A percentile compares a stretch with the other conserved stretches of the same genome.
phyloP scores from a whole-genome alignment of 2,113 vertebrate genomes.

The Physeter macrocephalus region DNA sequence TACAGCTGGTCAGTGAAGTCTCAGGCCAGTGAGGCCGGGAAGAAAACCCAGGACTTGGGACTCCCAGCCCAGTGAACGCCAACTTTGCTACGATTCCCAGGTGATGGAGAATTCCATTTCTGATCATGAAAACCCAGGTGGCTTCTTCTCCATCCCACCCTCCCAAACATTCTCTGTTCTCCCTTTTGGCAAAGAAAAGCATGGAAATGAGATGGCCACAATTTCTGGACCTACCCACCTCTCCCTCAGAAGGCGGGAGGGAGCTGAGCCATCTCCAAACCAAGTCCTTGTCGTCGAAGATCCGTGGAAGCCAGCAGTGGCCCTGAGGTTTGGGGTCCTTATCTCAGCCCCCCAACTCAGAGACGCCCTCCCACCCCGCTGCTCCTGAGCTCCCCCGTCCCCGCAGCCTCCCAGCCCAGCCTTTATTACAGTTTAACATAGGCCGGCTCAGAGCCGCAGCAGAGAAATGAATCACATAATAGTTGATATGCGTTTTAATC shows the following conservation, averaged over 20 bases:
- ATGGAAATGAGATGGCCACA: not conserved
- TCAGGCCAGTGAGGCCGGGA: not conserved
- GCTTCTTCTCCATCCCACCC: not conserved
- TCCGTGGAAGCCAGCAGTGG: not conserved
- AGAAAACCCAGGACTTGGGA: not conserved
- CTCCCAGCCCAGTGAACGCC: not conserved
- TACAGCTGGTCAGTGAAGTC: too few relatives aligned
- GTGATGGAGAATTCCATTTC: not conserved
- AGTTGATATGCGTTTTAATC: conserved; percentile 86
- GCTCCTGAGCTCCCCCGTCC: not conserved
- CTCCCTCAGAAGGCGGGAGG: not conserved
- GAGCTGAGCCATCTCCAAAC: not conserved
- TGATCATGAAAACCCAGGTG: not conserved
- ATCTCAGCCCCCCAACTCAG: not conserved
- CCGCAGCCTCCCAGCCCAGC: not conserved
- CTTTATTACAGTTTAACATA: conserved; percentile 79
- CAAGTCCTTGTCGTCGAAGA: not conserved
- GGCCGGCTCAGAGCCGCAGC: conserved; percentile 63
- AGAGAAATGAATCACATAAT: conserved; percentile 80
- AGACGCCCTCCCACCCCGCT: not conserved
- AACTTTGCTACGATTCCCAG: accelerated
- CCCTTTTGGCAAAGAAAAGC: not conserved
- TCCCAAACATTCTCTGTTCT: not conserved
- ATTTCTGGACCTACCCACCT: not conserved
- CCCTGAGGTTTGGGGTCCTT: not conserved